Base-by-base conservation (phyloP, 1,140 invertebrate genomes). In the Drosophila novamexicana region DNA sequence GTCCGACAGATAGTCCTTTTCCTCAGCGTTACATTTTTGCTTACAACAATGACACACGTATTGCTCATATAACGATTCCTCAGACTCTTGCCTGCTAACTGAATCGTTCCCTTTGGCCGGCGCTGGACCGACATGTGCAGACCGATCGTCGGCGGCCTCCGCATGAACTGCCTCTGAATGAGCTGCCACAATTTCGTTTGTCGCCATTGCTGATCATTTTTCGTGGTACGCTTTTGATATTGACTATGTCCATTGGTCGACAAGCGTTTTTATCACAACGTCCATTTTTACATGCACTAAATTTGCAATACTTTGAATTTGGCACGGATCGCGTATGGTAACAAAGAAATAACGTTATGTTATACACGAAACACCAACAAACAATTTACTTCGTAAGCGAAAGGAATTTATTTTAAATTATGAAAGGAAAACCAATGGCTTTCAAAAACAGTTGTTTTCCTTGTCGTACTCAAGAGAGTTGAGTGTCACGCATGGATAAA, bases 21-120 rank as follows among this genome's bases (percentile, higher is more conserved):
- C 45, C 0, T 9, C 16, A 1, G 16, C 29, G 8, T 50, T 50
- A 42, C 84, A 89, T 49, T 66, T 68, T n/a, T 54, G 29, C n/a
- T 66, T 65, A 50, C 71, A 76, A 14, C 84, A 89, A n/a, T 63
- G 45, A 57, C 84, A 89, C 6, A 34, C 49, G 45, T 89, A 89
- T 3, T 45, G 22, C 37, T 58, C 62, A 6, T 50, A 61, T 0
- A n/a, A n/a, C 1, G 80, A 84, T 7, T 32, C 44, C 18, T 67
- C 54, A 7, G 76, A 79, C 7, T 42, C 22, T 5, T 37, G 10
- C 10, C 10, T 7, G 29, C 50, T 64, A 1, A 22, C 36, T 8
- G 39, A 8, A 37, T 1, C 6, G 7, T 12, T 29, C 1, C 12
- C 10, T 5, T 14, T 14, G 9, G 12, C 22, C 22, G 6, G 1